Evolutionary conservation across 2,113 vertebrate species (phyloP), one percentile per base, ranked within the genome.

Genomic region (Tenrec ecaudatus): DNA sequence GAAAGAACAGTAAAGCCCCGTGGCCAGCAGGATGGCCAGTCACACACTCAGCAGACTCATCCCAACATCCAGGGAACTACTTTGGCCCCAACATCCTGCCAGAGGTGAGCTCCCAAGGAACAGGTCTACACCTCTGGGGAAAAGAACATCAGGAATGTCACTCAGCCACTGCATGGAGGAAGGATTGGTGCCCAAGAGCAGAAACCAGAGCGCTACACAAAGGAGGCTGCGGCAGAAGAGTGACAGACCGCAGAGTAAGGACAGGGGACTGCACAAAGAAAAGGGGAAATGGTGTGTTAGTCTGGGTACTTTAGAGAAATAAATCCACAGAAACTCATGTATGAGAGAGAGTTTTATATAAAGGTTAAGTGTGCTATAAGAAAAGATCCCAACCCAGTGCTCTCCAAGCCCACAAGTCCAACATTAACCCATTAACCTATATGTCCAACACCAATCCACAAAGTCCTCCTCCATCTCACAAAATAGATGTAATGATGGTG

Each of bases 151-250:
- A 2, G 16, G 38, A 20, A 62, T 38, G 23, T 33, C 40, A 23
- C 12, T 66, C 33, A 22, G 23, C 36, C 58, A 11, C 14, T 53
- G 0, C 0, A 6, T 0, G 0, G 11, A 62, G 27, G 22, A 15
- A 10, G 6, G 47, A 38, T 78, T 73, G n/a, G 17, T 27, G 27
- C 53, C 29, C 6, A 15, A 73, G 33, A 75, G 40, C 1, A 76
- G 40, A 29, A 77, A 43, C 29, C 40, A 12, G 33, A 58, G 31
- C 75, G 47, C 10, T 40, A 23, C 2, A 23, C 10, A 27, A 71
- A 62, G 23, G 57, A 73, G 27, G 47, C 33, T 40, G 11, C 69
- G 43, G 20, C 73, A 57, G 17, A 29, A 38, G 22, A 68, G 1
- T 84, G 25, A 66, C 47, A 10, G 83, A 31, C 40, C 16, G 57